Evolutionary conservation across 2,797 vertebrate species (phyloP).

Genomic region (Natrix natrix): DNA sequence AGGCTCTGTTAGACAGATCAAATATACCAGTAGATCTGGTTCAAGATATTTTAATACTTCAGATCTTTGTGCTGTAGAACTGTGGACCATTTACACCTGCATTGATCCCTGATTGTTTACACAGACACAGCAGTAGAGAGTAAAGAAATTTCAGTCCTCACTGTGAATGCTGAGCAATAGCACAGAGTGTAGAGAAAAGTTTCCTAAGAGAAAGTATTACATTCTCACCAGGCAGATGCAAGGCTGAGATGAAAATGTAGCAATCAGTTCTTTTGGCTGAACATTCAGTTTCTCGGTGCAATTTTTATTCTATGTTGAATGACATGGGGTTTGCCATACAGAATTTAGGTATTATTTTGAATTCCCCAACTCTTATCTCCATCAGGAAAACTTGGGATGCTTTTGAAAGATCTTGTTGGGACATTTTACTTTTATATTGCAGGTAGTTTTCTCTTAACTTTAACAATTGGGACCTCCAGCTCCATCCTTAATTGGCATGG

Average conservation of each 20-base stretch:
- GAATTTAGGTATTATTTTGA: background rate
- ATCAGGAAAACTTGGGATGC: background rate
- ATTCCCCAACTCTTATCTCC: background rate
- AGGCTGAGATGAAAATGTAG: background rate
- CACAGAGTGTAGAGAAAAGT: background rate
- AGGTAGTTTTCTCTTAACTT: background rate
- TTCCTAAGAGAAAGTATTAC: background rate
- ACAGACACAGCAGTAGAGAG: background rate
- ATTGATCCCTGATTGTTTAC: background rate
- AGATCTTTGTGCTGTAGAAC: background rate
- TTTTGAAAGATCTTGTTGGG: background rate
- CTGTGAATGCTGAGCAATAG: background rate
- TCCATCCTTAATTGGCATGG: background rate
- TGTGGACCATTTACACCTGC: background rate
- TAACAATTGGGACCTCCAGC: background rate
- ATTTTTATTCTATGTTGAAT: background rate
- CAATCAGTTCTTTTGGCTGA: background rate
- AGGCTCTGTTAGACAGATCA: background rate
- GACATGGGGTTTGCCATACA: background rate
- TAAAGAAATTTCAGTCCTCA: background rate
- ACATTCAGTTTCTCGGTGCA: background rate
- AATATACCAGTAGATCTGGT: background rate
- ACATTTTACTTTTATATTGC: background rate
- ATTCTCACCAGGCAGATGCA: background rate
- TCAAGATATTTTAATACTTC: background rate